Evolutionary conservation across 2,797 vertebrate species (phyloP).

Genomic region (Decapterus maruadsi): DNA sequence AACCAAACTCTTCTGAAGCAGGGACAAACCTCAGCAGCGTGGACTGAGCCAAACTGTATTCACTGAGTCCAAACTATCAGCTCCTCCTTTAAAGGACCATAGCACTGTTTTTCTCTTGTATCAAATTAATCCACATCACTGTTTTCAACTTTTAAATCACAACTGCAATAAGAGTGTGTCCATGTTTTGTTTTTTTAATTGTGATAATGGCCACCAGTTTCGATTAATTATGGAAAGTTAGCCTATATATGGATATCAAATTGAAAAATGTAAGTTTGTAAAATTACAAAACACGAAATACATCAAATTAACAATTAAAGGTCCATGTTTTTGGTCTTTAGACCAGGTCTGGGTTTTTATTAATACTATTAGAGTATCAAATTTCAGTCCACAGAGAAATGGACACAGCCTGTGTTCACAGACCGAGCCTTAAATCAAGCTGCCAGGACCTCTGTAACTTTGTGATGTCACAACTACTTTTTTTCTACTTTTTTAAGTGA

Average conservation of each 20-base stretch:
- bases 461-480: too few species aligned
- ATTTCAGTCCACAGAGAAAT: too few species aligned
- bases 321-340: too few species aligned
- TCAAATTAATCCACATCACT: neutral
- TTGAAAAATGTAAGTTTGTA: too few species aligned
- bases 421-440: too few species aligned
- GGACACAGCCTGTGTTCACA: too few species aligned
- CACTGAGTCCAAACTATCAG: constrained; percentile 59
- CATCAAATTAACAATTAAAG: neutral
- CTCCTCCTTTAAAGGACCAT: constrained; percentile 38
- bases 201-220: neutral
- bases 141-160: neutral
- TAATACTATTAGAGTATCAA: too few species aligned
- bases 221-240: neutral
- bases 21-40: constrained; percentile 17
- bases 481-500: too few species aligned
- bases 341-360: too few species aligned
- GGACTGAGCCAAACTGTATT: constrained; percentile 28
- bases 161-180: neutral
- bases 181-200: neutral
- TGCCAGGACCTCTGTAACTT: too few species aligned
- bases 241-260: rapidly evolving
- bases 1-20: constrained; percentile 39
- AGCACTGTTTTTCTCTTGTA: neutral
- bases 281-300: too few species aligned